A percentile compares a stretch with the other conserved stretches of the same genome.
These are phyloP conservation scores for Cataglyphis livida DNA, from an alignment of 2,888 invertebrate species.

Conservation along the genomic window DNA sequence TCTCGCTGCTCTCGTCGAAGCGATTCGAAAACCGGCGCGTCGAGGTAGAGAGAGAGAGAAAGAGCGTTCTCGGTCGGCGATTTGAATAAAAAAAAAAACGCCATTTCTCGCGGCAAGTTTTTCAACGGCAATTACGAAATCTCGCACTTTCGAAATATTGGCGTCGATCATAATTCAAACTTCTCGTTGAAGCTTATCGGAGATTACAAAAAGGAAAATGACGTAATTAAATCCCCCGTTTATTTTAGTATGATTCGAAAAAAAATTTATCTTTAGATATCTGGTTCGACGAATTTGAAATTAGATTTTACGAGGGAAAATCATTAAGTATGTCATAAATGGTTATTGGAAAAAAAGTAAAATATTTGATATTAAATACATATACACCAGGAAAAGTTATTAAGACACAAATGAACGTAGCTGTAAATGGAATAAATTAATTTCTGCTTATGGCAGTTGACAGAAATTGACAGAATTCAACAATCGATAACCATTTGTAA, in stretches of 20 bases:
- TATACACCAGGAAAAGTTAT: too few species aligned
- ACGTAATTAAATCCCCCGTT: not conserved
- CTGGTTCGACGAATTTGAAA: not conserved
- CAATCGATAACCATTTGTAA: too few species aligned
- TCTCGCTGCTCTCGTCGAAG: slow-evolving; percentile 60
- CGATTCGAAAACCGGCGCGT: slow-evolving; percentile 62
- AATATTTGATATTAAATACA: too few species aligned
- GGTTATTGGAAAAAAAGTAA: too few species aligned
- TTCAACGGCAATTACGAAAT: slow-evolving; percentile 36
- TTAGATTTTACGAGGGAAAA: not conserved
- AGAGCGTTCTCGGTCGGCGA: slow-evolving; percentile 23
- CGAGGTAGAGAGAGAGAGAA: not conserved
- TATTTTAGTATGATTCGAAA: not conserved
- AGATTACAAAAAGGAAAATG: not conserved
- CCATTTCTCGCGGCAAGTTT: slow-evolving; percentile 38
- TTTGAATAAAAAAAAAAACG: slow-evolving; percentile 53
- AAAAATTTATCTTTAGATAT: not conserved
- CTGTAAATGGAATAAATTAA: too few species aligned
- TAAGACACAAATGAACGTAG: too few species aligned
- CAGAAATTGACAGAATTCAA: too few species aligned
- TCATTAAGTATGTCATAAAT: too few species aligned
- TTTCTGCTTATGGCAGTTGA: too few species aligned
- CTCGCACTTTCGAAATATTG: slow-evolving; percentile 23
- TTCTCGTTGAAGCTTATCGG: not conserved
- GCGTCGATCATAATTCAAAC: slow-evolving; percentile 10